Percentiles rank a stretch among this genome's conserved stretches.
Conservation (phyloP, 2,888 invertebrate genomes). For the Petrolisthes manimaculis region DNA sequence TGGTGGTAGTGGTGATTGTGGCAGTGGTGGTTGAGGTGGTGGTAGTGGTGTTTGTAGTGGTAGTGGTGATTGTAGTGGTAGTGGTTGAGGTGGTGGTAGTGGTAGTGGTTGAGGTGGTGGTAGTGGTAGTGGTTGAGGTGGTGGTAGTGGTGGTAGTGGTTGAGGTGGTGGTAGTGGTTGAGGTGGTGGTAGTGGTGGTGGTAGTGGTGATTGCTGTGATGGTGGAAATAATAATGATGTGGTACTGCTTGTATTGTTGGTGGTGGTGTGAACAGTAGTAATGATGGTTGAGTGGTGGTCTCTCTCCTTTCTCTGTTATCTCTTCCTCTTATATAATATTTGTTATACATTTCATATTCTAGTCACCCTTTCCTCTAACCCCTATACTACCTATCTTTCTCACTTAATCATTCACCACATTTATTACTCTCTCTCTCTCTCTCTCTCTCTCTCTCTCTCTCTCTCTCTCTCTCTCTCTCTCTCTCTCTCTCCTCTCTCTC, state of each 20-base stretch:
- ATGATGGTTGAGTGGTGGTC: neutral
- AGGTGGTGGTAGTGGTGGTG: conserved; percentile 7
- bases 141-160: neutral
- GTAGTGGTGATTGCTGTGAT: neutral
- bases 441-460: neutral
- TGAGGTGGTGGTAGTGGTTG: neutral
- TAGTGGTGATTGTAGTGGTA: neutral
- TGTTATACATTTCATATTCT: too few relatives aligned
- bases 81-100: neutral
- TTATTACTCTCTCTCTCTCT: neutral
- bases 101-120: neutral
- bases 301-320: too few relatives aligned
- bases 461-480: neutral
- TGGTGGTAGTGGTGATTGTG: neutral
- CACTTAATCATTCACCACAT: too few relatives aligned
- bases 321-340: too few relatives aligned
- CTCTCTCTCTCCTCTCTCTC: neutral
- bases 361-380: too few relatives aligned
- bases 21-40: neutral
- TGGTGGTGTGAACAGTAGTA: neutral
- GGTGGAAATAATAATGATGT: neutral
- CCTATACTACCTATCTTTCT: too few relatives aligned
- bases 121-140: neutral
- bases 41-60: neutral
- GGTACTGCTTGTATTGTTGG: neutral